Conservation (phyloP, 35 echinoderm and acorn worm species). For the Hemicentrotus pulcherrimus region DNA sequence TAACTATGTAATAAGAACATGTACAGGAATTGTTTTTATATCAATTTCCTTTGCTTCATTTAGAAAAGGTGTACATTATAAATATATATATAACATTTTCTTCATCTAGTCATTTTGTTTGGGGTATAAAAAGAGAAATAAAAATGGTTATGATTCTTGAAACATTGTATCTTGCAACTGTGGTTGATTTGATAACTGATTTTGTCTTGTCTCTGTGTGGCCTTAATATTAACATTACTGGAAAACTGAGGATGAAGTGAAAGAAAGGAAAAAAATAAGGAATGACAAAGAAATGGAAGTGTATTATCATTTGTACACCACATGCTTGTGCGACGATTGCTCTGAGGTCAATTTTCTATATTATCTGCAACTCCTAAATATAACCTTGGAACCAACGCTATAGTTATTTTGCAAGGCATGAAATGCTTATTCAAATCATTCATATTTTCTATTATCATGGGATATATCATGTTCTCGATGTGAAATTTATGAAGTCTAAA, state of each 20-base stretch:
- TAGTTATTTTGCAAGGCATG: too few species aligned
- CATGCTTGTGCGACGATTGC: too few species aligned
- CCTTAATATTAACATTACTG: too few species aligned
- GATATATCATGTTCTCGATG: too few species aligned
- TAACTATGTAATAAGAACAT: not conserved
- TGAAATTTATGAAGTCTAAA: too few species aligned
- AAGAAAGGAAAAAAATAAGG: not conserved
- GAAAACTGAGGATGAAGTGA: not conserved
- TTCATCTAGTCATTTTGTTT: slow-evolving; percentile 23
- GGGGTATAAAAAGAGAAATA: slow-evolving; percentile 28
- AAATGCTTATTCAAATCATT: too few species aligned
- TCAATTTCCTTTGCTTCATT: slow-evolving; percentile 38
- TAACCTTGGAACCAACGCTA: too few species aligned
- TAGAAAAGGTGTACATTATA: slow-evolving; percentile 50
- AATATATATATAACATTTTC: slow-evolving; percentile 50
- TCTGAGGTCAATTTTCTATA: too few species aligned
- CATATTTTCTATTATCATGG: too few species aligned
- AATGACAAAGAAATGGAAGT: not conserved
- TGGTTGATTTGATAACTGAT: not conserved
- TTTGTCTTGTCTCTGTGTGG: too few species aligned
- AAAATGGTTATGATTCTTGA: slow-evolving; percentile 33
- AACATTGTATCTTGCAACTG: not conserved
- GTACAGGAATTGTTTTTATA: slow-evolving; percentile 10
- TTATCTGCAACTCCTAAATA: too few species aligned
- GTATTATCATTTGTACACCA: too few species aligned